Evolutionary conservation across 1,140 invertebrate genomes (phyloP), one percentile per base, ranked within the genome.

Genomic region (Macrobrachium nipponense): DNA sequence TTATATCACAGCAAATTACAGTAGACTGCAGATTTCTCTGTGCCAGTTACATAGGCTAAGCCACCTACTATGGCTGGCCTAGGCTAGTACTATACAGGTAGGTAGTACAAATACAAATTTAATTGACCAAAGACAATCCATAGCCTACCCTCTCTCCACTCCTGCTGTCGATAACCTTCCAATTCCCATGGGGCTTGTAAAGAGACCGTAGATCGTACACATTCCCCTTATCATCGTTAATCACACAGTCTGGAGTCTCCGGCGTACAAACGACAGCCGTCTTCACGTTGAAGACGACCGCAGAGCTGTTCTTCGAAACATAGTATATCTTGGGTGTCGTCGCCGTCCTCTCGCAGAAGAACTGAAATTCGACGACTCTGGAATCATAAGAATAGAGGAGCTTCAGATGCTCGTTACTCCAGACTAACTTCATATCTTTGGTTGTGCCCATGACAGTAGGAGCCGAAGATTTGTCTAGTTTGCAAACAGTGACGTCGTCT

Each of bases 181-280:
- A 83, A 60, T 83, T 83, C 11, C 60, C 82, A 20, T 51, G 17
- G 18, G 36, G 10, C 61, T 66, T 83, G 60, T 76, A 51, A 2
- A 83, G 72, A 6, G 82, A 61, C 58, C 82, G 70, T 2, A 83
- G 61, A 44, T 83, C 82, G 76, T 76, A 83, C 18, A 83, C 72
- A 27, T 77, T 83, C 43, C 82, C 82, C 36, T 14, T n/a, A 17
- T 83, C 18, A 43, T 77, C 82, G 11, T 83, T 43, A 23, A 83
- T 7, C 6, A 83, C 82, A 77, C 82, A 83, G 17, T 51, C 12
- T 17, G 73, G 82, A 64, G 27, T 14, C 15, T 75, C 20, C 17
- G 82, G 82, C 17, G 82, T 20, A 18, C 82, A 83, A 15, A 83
- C 82, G 27, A 73, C 36, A 51, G 60, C 43, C 20, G 82, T 83